Evolutionary conservation across 2,888 invertebrate genomes (phyloP).

Genomic region (Lysandra coridon): DNA sequence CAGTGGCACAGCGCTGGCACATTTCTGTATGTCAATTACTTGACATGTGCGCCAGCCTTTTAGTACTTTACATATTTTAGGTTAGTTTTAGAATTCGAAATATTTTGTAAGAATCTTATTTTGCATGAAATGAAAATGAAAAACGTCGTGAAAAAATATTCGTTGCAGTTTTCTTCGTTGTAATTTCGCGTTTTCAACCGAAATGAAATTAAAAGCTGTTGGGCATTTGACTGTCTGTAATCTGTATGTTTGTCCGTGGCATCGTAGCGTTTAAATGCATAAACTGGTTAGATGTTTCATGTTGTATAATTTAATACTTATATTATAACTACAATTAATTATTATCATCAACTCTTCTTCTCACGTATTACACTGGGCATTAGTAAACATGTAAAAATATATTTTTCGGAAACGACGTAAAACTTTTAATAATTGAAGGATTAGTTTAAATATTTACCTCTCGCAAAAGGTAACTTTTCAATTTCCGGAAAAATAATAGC

Average conservation of each 20-base stretch:
- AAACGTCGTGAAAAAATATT: neutral
- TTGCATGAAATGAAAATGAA: neutral
- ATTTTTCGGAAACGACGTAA: neutral
- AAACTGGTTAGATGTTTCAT: too few relatives aligned
- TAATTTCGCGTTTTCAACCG: too few relatives aligned
- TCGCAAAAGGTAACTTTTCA: neutral
- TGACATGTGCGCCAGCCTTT: neutral
- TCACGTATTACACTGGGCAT: too few relatives aligned
- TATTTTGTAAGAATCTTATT: neutral
- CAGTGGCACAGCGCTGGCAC: neutral
- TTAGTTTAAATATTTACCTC: neutral
- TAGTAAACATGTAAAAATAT: too few relatives aligned
- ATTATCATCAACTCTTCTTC: too few relatives aligned
- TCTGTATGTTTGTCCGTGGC: too few relatives aligned
- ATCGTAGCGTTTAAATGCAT: too few relatives aligned
- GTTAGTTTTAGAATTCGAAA: neutral
- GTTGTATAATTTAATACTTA: too few relatives aligned
- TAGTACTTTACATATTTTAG: neutral
- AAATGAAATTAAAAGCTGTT: too few relatives aligned
- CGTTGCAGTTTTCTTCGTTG: too few relatives aligned
- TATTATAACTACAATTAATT: too few relatives aligned
- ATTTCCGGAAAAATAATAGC: neutral
- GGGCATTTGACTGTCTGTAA: too few relatives aligned
- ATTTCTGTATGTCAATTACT: constrained; percentile 13
- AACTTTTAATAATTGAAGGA: neutral